Conservation (phyloP, 2,797 vertebrate species). For the Petrocephalus schoutedeni region DNA sequence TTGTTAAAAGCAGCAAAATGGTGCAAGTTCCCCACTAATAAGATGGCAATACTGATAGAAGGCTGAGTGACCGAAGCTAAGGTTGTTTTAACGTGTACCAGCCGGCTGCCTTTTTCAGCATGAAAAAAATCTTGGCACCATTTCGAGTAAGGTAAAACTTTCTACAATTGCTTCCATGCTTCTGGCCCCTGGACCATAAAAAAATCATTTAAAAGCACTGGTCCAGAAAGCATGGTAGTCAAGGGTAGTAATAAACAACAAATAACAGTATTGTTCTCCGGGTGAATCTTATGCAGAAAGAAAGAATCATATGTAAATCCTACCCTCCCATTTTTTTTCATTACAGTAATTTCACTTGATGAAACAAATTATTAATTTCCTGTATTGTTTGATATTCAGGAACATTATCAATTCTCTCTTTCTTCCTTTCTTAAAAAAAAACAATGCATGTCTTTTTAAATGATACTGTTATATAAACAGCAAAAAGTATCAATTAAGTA, state of each 20-base stretch:
- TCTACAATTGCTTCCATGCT: conserved; percentile 50
- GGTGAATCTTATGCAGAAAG: background rate
- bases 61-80: background rate
- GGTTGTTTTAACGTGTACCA: background rate
- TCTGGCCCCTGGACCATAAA: conserved; percentile 28
- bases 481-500: background rate
- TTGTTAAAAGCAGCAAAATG: background rate
- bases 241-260: background rate
- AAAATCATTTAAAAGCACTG: conserved; percentile 21
- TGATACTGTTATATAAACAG: background rate
- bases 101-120: background rate
- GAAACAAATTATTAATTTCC: background rate
- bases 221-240: conserved; percentile 1
- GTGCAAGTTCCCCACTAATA: background rate
- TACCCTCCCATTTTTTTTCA: background rate
- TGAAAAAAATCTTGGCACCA: conserved; percentile 29
- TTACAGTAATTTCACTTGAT: background rate
- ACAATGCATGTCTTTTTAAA: background rate
- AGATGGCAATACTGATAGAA: background rate
- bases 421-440: background rate
- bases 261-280: background rate
- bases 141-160: conserved; percentile 39
- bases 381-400: background rate
- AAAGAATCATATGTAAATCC: background rate
- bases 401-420: background rate